These are phyloP conservation scores for Paramormyrops kingsleyae DNA, from an alignment of 2,113 vertebrate species.

Conservation along the genomic window DNA sequence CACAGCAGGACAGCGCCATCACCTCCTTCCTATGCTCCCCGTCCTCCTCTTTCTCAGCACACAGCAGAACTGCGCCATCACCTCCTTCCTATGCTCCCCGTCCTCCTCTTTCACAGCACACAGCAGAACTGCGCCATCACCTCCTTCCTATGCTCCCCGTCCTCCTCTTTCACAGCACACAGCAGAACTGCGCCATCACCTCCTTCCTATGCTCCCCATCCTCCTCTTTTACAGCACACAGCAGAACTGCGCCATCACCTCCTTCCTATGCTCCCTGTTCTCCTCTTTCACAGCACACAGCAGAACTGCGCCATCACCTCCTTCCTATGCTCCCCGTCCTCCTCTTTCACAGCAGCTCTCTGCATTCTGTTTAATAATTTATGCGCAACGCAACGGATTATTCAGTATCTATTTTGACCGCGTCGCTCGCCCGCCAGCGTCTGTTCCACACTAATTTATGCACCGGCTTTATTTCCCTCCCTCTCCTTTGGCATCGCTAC, in stretches of 20 bases:
- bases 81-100: slow-evolving; percentile 13
- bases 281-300: too few relatives aligned
- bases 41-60: too few relatives aligned
- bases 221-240: too few relatives aligned
- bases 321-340: too few relatives aligned
- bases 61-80: too few relatives aligned
- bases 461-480: not conserved
- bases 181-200: not conserved
- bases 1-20: too few relatives aligned
- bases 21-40: too few relatives aligned
- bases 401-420: slow-evolving; percentile 42
- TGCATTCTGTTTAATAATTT: slow-evolving; percentile 60
- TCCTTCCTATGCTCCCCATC: slow-evolving; percentile 14
- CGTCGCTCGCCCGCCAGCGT: slow-evolving; percentile 28
- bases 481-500: not conserved
- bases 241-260: not conserved
- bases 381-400: slow-evolving; percentile 55
- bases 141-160: slow-evolving; percentile 15
- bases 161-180: too few relatives aligned
- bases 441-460: not conserved
- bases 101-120: too few relatives aligned
- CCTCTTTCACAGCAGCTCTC: slow-evolving; percentile 38
- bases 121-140: too few relatives aligned
- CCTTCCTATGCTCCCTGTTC: slow-evolving; percentile 13
- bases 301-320: too few relatives aligned